Conservation (phyloP, 2,888 invertebrate genomes). For the Drosophila eohydei region DNA sequence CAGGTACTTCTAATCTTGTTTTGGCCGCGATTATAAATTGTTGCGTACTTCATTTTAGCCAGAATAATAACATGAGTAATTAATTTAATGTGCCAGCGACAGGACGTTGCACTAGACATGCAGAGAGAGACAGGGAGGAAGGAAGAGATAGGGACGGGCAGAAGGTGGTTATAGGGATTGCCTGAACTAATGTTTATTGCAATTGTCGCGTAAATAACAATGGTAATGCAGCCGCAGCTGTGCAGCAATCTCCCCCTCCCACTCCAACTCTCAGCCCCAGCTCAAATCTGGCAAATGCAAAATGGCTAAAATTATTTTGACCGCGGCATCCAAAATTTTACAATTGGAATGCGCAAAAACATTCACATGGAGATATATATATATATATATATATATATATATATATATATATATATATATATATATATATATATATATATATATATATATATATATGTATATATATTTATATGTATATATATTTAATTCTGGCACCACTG, state of each 20-base stretch:
- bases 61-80: constrained; percentile 84
- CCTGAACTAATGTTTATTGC: constrained; percentile 63
- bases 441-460: constrained; percentile 33
- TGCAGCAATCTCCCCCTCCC: constrained; percentile 12
- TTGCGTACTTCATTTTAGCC: constrained; percentile 83
- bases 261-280: constrained; percentile 19
- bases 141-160: background rate
- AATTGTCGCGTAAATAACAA: constrained; percentile 64
- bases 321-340: constrained; percentile 61
- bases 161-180: background rate
- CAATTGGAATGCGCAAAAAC: constrained; percentile 52
- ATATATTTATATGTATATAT: constrained; percentile 37
- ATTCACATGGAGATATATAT: background rate
- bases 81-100: constrained; percentile 83
- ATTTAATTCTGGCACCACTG: constrained; percentile 67
- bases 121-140: background rate
- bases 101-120: constrained; percentile 42
- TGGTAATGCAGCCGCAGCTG: constrained; percentile 51
- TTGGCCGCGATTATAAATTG: constrained; percentile 83
- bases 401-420: constrained; percentile 36
- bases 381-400: constrained; percentile 24
- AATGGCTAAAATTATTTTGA: constrained; percentile 74
- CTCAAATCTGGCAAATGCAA: constrained; percentile 68
- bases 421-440: constrained; percentile 19
- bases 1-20: constrained; percentile 83